These are phyloP conservation scores for Sarotherodon lohbergeri DNA, from an alignment of 2,113 vertebrate genomes.

Conservation along the genomic window DNA sequence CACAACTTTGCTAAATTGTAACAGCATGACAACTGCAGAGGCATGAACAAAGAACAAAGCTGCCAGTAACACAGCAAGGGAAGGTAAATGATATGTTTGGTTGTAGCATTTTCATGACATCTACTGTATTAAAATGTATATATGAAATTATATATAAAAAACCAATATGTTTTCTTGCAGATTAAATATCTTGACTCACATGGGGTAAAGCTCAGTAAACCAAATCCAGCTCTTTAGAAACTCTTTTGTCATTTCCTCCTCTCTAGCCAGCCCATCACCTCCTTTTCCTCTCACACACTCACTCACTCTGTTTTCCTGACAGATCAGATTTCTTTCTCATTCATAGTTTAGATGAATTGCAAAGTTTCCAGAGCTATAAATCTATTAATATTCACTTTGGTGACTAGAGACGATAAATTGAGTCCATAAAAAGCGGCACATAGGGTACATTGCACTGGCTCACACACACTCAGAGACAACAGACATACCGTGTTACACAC, in stretches of 20 bases:
- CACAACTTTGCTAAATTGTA: not conserved
- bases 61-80: not conserved
- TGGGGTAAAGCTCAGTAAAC: not conserved
- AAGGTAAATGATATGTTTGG: not conserved
- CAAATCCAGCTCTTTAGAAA: not conserved
- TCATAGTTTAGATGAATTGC: constrained; percentile 43
- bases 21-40: not conserved
- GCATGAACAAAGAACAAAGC: not conserved
- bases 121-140: not conserved
- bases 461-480: not conserved
- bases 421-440: constrained; percentile 33
- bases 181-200: not conserved
- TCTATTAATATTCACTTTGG: constrained; percentile 63
- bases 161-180: not conserved
- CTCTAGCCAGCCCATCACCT: not conserved
- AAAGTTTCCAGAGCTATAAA: constrained; percentile 42
- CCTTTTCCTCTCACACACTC: not conserved
- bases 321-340: constrained; percentile 22
- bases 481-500: not conserved
- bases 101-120: not conserved
- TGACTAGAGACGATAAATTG: constrained; percentile 37
- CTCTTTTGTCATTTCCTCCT: not conserved
- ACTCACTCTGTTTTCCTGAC: constrained; percentile 20
- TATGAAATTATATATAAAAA: not conserved
- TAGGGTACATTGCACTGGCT: not conserved